Conservation (phyloP, 2,113 vertebrate species). For the Calidris pugnax region DNA sequence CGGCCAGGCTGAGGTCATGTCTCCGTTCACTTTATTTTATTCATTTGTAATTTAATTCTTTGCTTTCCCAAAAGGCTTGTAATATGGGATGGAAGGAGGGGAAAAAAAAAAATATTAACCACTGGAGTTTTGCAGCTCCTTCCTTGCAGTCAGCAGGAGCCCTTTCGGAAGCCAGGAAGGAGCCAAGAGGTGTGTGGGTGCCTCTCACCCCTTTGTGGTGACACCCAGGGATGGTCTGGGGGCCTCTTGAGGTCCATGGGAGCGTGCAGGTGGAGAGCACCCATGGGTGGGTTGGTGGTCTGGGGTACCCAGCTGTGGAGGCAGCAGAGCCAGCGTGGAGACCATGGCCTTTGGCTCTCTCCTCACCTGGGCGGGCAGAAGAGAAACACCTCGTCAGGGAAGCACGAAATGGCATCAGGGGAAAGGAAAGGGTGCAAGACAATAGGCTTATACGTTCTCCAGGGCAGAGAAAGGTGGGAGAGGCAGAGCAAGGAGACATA, state of each 20-base stretch:
- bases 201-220: neutral
- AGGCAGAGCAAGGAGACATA: neutral
- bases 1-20: neutral
- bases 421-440: fast-evolving
- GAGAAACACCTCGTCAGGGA: neutral
- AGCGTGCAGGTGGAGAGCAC: neutral
- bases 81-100: fast-evolving
- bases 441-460: neutral
- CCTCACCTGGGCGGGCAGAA: fast-evolving
- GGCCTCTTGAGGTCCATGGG: neutral
- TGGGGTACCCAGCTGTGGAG: neutral
- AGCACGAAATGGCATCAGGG: neutral
- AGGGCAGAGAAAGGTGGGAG: neutral
- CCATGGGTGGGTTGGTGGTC: neutral
- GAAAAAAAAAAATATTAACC: neutral
- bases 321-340: fast-evolving
- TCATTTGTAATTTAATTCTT: neutral
- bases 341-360: fast-evolving
- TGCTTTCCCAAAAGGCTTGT: neutral
- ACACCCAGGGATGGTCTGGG: fast-evolving
- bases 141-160: neutral
- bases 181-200: fast-evolving
- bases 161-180: neutral
- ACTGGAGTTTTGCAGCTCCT: neutral
- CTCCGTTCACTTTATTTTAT: neutral